Base-by-base conservation (phyloP, 2,113 vertebrate genomes). In the Microtus pennsylvanicus region DNA sequence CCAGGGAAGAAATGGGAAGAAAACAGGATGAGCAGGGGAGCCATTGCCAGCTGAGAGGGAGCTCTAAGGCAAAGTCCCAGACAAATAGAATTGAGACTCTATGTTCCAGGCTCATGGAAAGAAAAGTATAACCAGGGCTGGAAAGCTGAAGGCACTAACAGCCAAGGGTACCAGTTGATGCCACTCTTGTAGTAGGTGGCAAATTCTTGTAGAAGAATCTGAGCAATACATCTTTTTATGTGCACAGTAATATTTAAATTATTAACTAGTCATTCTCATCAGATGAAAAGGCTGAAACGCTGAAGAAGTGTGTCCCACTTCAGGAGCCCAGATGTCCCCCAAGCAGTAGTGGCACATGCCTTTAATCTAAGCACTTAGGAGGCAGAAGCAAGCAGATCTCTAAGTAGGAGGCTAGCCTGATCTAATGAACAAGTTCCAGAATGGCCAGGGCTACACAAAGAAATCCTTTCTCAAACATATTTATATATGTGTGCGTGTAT, bases 1-100 rank as follows among this genome's bases (percentile, higher is more conserved):
- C 12, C 22, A 61, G n/a, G 87, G 77, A 38, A 80, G 70, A 26
- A 38, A 38, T 30, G 16, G 50, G 87, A 28, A 30, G 38, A 9
- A 45, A 30, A 17, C 16, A 61, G 70, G 14, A 42, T 61, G n/a
- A 55, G 70, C 24, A 42, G 17, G 24, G 24, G 26, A 67, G 85
- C 65, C 30, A 69, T n/a, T 58, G 33, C 35, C 33, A 88, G 42
- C 11, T 7, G 9, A 33, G 21, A 4, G 1, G 13, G 67, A 72
- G 21, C 45, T 58, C 2, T 0, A 0, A 47, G n/a, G 65, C 50
- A 58, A 42, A 75, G n/a, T 10, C 33, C 61, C 6, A 5, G 0
- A 0, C 26, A 72, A 24, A 42, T 24, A 76, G 33, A 58, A 78
- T 52, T 0, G 5, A 83, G n/a, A 38, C 3, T 26, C 70, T 55